Conservation (phyloP, 2,113 vertebrate species). For the Vimba vimba region DNA sequence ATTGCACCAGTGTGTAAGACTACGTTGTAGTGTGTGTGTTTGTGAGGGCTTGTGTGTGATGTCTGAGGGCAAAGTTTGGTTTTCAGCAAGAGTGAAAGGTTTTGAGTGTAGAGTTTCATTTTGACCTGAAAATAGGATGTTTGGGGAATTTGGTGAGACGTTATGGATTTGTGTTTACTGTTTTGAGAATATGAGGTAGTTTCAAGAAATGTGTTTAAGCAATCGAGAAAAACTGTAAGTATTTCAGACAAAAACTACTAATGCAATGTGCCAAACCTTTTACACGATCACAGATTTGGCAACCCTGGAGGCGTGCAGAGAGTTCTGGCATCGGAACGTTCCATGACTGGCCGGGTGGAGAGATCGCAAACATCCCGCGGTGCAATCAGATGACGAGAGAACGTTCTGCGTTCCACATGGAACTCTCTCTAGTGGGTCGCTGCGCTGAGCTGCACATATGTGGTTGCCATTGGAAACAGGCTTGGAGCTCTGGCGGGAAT, state of each 20-base stretch:
- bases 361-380: constrained; percentile 30
- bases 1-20: no score
- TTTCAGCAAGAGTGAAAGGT: no score
- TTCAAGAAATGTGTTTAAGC: no score
- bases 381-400: constrained; percentile 49
- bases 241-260: not conserved
- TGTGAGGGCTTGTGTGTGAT: no score
- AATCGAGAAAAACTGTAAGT: no score
- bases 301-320: not conserved
- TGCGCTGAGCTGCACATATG: constrained; percentile 29
- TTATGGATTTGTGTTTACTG: no score
- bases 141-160: no score
- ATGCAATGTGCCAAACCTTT: not conserved
- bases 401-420: constrained; percentile 27
- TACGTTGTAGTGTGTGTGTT: no score
- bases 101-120: no score
- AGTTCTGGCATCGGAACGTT: not conserved
- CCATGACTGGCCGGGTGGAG: not conserved
- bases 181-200: no score
- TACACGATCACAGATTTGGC: not conserved
- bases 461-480: constrained; percentile 59
- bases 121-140: no score
- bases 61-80: no score
- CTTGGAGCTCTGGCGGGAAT: constrained; percentile 23
- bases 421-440: not conserved